Conservation (phyloP, 2,113 vertebrate genomes). For the Saguinus midas region DNA sequence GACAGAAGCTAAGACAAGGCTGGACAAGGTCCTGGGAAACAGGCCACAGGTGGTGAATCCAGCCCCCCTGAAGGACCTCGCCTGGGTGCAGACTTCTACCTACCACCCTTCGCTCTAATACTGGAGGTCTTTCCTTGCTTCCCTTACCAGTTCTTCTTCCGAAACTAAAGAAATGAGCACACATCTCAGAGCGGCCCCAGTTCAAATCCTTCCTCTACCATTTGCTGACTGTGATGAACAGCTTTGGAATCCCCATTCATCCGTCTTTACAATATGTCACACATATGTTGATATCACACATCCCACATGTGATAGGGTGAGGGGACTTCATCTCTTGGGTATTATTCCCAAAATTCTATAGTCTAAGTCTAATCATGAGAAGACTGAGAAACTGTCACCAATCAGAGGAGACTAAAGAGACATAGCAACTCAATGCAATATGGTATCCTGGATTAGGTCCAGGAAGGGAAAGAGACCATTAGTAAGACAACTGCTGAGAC, state of each 20-base stretch:
- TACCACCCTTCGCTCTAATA: neutral
- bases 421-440: rapidly evolving
- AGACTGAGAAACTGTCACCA: neutral
- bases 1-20: conserved; percentile 48
- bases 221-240: neutral
- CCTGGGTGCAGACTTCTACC: neutral
- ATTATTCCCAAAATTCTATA: neutral
- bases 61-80: neutral
- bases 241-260: neutral
- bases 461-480: neutral
- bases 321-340: neutral
- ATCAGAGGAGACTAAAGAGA: neutral
- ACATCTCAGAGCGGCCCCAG: neutral
- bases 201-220: neutral
- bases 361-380: neutral
- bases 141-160: neutral
- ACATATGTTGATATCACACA: neutral
- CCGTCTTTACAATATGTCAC: neutral
- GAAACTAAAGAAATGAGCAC: neutral
- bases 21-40: neutral
- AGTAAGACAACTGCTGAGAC: neutral
- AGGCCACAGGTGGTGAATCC: neutral
- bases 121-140: neutral
- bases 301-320: too few relatives aligned
- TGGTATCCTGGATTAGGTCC: neutral